Evolutionary conservation across 2,888 invertebrate species (phyloP).

Genomic region (Alitta virens): DNA sequence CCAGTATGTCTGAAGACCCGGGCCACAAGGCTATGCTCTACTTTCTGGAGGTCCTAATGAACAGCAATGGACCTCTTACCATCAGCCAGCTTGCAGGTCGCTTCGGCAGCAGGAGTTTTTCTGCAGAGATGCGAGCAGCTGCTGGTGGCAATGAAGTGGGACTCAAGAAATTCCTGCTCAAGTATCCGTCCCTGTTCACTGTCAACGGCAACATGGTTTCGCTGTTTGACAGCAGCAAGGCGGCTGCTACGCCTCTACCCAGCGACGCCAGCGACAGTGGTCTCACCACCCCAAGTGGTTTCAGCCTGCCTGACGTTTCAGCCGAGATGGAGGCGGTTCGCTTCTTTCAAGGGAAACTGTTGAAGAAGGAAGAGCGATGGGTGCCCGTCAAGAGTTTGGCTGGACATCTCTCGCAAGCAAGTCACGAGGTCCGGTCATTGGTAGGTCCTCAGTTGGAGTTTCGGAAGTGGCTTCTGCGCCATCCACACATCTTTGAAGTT

Average conservation of each 20-base stretch:
- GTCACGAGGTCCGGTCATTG: conserved; percentile 51
- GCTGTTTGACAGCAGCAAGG: conserved; percentile 27
- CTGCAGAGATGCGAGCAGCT: conserved; percentile 82
- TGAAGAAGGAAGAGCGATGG: conserved; percentile 91
- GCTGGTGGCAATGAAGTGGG: conserved; percentile 87
- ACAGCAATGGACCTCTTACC: conserved; percentile 86
- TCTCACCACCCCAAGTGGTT: conserved; percentile 37
- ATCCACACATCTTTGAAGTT: conserved; percentile 56
- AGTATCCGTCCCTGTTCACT: conserved; percentile 93
- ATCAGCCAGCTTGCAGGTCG: conserved; percentile 97
- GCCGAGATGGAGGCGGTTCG: conserved; percentile 90
- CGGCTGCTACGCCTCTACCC: background rate
- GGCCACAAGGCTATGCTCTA: conserved; percentile 71
- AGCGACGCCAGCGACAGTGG: conserved; percentile 33
- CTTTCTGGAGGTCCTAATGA: conserved; percentile 96
- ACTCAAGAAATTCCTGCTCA: conserved; percentile 91
- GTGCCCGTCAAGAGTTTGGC: conserved; percentile 94
- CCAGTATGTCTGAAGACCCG: conserved; percentile 53
- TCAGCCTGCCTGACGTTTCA: conserved; percentile 46
- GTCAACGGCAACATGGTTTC: conserved; percentile 67
- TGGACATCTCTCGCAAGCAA: conserved; percentile 94
- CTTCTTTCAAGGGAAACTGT: conserved; percentile 92
- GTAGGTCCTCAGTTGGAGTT: conserved; percentile 57
- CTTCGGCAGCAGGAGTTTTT: conserved; percentile 98
- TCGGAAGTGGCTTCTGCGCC: conserved; percentile 51